These are phyloP conservation scores for Delphinus delphis DNA, from an alignment of 2,113 vertebrate genomes.

Conservation along the genomic window DNA sequence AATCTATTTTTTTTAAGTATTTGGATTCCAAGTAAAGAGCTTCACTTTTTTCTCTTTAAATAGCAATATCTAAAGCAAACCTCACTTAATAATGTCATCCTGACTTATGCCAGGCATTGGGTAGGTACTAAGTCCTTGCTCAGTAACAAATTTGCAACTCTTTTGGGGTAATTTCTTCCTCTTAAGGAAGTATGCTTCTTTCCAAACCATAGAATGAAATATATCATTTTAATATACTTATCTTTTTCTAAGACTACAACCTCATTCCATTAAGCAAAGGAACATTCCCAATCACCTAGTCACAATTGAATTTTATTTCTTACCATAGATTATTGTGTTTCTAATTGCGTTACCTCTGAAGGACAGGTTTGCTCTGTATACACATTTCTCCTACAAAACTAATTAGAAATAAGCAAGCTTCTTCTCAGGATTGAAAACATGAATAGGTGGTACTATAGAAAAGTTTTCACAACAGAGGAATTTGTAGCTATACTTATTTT, in stretches of 20 bases:
- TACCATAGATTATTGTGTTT: neutral
- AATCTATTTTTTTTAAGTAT: slow-evolving; percentile 39
- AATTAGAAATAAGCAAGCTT: slow-evolving; percentile 15
- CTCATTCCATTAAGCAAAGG: slow-evolving; percentile 20
- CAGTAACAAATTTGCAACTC: neutral
- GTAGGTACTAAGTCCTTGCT: neutral
- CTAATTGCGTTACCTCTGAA: neutral
- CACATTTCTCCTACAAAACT: neutral
- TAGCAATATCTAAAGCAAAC: slow-evolving; percentile 23
- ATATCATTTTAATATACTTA: slow-evolving; percentile 23
- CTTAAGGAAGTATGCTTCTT: neutral
- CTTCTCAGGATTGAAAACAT: neutral
- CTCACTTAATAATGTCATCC: neutral
- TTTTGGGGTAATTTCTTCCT: slow-evolving; percentile 22
- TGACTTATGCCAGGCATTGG: neutral
- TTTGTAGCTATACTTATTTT: neutral
- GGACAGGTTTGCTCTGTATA: neutral
- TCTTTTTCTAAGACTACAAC: slow-evolving; percentile 11
- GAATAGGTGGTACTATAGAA: neutral
- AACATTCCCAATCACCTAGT: neutral
- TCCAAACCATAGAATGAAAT: slow-evolving; percentile 33
- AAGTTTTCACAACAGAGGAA: neutral
- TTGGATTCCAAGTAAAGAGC: slow-evolving; percentile 52
- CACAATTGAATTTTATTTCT: slow-evolving; percentile 28
- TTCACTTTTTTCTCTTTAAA: slow-evolving; percentile 45